phyloP scores from a whole-genome alignment of 1,140 invertebrate species.

The Brachionus angularis region DNA sequence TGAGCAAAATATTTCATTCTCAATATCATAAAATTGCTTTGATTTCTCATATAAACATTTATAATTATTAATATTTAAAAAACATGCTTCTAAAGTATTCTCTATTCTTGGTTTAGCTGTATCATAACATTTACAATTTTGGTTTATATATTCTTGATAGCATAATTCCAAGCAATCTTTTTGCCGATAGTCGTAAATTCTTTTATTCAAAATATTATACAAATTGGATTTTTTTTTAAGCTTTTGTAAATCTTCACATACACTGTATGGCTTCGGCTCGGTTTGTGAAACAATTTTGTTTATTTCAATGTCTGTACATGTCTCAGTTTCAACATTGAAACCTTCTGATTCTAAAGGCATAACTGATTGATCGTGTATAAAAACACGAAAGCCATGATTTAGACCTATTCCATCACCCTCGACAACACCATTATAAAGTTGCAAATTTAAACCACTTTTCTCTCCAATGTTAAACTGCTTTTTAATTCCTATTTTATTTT shows the following conservation, averaged over 20 bases:
- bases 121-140: not conserved
- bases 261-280: too few relatives aligned
- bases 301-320: not conserved
- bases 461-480: too few relatives aligned
- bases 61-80: too few relatives aligned
- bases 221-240: not conserved
- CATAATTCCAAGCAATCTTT: not conserved
- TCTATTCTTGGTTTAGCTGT: not conserved
- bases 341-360: not conserved
- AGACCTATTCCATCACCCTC: not conserved
- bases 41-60: not conserved
- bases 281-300: not conserved
- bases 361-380: not conserved
- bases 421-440: slow-evolving; percentile 3
- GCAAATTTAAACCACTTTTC: not conserved
- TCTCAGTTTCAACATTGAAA: not conserved
- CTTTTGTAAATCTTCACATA: not conserved
- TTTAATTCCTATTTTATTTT: too few relatives aligned
- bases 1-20: not conserved
- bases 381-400: not conserved
- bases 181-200: not conserved
- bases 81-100: too few relatives aligned
- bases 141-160: not conserved
- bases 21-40: not conserved
- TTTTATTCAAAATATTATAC: not conserved